Evolutionary conservation across 1,140 invertebrate genomes (phyloP).

Genomic region (Macrocentrus cingulum): DNA sequence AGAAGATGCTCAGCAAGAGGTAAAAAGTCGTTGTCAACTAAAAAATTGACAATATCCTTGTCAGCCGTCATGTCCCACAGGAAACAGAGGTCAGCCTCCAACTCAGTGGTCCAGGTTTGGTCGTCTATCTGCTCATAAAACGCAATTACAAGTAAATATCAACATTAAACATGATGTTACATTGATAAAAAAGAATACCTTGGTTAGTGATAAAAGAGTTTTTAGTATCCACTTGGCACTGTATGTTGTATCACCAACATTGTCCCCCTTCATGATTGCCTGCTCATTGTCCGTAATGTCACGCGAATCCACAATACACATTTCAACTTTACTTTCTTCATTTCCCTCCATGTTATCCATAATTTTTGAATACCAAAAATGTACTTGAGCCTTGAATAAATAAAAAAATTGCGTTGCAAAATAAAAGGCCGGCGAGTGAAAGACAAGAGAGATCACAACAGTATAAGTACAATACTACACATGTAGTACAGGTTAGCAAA

Average conservation of each 20-base stretch:
- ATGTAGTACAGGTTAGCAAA: too few relatives aligned
- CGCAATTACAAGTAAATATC: constrained; percentile 15
- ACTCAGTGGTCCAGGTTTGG: constrained; percentile 56
- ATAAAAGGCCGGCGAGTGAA: too few relatives aligned
- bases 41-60: constrained; percentile 68
- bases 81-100: constrained; percentile 72
- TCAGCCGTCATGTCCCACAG: constrained; percentile 80
- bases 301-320: constrained; percentile 34
- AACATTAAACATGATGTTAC: not conserved
- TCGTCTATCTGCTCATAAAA: constrained; percentile 55
- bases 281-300: constrained; percentile 56
- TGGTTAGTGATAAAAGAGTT: constrained; percentile 60
- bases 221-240: constrained; percentile 73
- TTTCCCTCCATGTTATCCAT: not conserved
- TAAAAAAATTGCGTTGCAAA: too few relatives aligned
- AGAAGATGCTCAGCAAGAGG: constrained; percentile 59
- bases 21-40: constrained; percentile 67
- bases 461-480: too few relatives aligned
- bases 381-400: not conserved
- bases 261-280: constrained; percentile 67
- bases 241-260: constrained; percentile 74
- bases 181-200: constrained; percentile 37
- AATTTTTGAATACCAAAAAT: not conserved
- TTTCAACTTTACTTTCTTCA: constrained; percentile 1
- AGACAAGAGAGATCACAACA: too few relatives aligned